Evolutionary conservation across 2,797 vertebrate genomes (phyloP), one percentile per base, ranked within the genome.

Genomic region (Enoplosus armatus): DNA sequence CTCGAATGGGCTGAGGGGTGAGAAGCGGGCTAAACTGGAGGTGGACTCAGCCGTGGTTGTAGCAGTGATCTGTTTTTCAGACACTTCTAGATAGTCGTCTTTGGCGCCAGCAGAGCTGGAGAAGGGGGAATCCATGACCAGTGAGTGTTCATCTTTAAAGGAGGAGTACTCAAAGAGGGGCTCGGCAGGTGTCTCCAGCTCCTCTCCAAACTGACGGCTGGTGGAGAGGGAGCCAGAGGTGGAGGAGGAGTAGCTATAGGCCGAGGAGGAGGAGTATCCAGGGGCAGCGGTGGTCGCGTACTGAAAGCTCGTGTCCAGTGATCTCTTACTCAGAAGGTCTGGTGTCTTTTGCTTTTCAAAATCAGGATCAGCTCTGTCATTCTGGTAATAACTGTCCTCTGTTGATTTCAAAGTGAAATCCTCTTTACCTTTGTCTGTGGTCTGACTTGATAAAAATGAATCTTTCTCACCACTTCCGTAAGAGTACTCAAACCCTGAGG

Each of bases 61-160:
- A 60, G 92, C 48, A 0, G 84, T 82, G 18, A 62, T 56, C 50
- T 95, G 93, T 91, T 96, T 97, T 77, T 97, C 95, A 12, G 97
- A 97, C 59, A 99, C 98, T 87, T 99, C 97, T 68, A 99, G 88
- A 85, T 98, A 99, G 73, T 97, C 96, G 22, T 98, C 96, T 86
- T 96, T 97, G 53, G 89, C 55, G 3, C 94, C 94, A 78, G 87
- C 82, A 33, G 94, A 92, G 60, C 76, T 89, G 78, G 92, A 89
- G 87, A 92, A 82, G 8, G 95, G 84, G 64, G 90, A 87, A 43
- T 94, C 94, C 74, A 94, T 91, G 58, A 93, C 87, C 64, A 94
- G 91, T 8, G 96, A 94, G 69, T 93, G 93, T 79, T 96, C 96
- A 8, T 96, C 95, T 87, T 95, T 95, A 56, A 91, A 97, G 59